Evolutionary conservation across 2,113 vertebrate species (phyloP).

Genomic region (Oryzias javanicus): DNA sequence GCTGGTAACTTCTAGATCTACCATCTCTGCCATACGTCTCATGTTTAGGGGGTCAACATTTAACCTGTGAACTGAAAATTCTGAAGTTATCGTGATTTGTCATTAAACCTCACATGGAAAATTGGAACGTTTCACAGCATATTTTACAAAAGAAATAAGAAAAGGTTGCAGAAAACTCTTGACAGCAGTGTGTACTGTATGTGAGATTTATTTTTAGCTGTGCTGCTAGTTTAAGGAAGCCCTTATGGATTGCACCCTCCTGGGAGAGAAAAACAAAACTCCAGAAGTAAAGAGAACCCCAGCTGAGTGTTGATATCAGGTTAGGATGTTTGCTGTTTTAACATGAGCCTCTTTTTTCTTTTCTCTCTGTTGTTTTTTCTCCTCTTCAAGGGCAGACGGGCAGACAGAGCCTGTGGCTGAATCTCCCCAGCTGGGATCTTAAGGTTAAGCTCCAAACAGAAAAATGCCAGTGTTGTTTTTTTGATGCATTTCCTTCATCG

Average conservation of each 20-base stretch:
- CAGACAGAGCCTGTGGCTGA: slow-evolving; percentile 60
- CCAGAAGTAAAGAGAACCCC: slow-evolving; percentile 56
- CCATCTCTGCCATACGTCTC: slow-evolving; percentile 7
- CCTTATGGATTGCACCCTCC: slow-evolving; percentile 51
- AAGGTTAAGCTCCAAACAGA: slow-evolving; percentile 56
- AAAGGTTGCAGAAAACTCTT: background rate
- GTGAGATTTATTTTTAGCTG: slow-evolving; percentile 66
- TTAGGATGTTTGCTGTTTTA: slow-evolving; percentile 77
- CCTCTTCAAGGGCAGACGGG: slow-evolving; percentile 55
- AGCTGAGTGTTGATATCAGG: slow-evolving; percentile 68
- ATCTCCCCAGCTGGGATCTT: slow-evolving; percentile 62
- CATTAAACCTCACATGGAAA: no score
- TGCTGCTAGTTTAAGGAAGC: slow-evolving; percentile 54
- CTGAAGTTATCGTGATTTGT: background rate
- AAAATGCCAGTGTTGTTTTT: slow-evolving; percentile 56
- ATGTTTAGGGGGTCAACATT: background rate
- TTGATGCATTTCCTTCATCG: slow-evolving; percentile 46
- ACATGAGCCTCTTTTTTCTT: slow-evolving; percentile 55
- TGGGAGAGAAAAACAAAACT: slow-evolving; percentile 57
- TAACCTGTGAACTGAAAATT: slow-evolving; percentile 1
- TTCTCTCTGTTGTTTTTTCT: slow-evolving; percentile 64
- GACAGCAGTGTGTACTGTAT: slow-evolving; percentile 15
- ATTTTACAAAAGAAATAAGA: no score
- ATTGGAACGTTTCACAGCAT: no score
- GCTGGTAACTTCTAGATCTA: slow-evolving; percentile 27